A percentile compares a stretch with the other conserved stretches of the same genome.
Evolutionary conservation across 2,113 vertebrate genomes (phyloP).

Genomic region (Piliocolobus tephrosceles): DNA sequence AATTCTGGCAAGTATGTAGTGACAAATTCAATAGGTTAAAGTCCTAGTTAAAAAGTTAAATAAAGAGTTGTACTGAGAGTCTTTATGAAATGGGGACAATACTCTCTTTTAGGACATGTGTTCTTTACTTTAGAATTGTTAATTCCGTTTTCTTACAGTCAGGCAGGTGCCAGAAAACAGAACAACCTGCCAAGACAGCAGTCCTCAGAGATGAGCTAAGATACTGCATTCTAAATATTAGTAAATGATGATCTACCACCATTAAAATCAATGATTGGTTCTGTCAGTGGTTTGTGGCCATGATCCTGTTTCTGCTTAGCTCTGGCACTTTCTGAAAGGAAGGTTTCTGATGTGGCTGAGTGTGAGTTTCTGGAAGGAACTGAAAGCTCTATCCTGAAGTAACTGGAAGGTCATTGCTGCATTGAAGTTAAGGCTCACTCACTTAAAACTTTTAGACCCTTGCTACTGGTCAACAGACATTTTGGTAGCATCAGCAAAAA

Average conservation of each 20-base stretch:
- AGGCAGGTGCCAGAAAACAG: not conserved
- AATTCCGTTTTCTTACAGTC: not conserved
- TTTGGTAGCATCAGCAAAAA: not conserved
- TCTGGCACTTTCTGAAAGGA: not conserved
- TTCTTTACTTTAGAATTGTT: not conserved
- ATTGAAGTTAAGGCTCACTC: not conserved
- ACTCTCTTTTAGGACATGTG: not conserved
- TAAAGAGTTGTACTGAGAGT: not conserved
- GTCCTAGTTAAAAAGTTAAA: not conserved
- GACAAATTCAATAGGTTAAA: not conserved
- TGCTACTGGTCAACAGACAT: not conserved
- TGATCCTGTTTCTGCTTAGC: not conserved
- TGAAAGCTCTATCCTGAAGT: not conserved
- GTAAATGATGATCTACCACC: not conserved
- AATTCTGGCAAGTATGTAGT: not conserved
- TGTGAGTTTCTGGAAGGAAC: not conserved
- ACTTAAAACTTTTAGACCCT: not conserved
- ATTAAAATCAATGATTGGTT: not conserved
- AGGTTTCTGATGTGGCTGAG: not conserved
- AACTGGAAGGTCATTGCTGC: not conserved
- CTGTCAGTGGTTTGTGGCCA: not conserved
- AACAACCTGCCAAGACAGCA: not conserved
- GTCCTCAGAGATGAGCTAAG: not conserved
- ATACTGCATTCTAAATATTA: not conserved
- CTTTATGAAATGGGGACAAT: not conserved